phyloP scores from a whole-genome alignment of 1,140 invertebrate species.

The Octopus sinensis region DNA sequence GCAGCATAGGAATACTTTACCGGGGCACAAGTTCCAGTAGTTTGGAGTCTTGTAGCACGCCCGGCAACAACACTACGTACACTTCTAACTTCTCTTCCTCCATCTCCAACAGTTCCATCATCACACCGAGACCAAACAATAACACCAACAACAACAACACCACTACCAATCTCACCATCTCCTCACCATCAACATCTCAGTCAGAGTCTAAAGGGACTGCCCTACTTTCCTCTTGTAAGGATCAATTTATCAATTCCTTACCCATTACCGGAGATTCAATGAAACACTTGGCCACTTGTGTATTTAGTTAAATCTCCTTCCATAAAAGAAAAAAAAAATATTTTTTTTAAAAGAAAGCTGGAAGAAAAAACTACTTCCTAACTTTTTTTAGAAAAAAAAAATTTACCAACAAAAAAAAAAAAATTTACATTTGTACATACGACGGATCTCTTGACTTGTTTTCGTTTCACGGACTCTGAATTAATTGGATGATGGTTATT shows the following conservation, averaged over 20 bases:
- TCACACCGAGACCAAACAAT: slow-evolving; percentile 18
- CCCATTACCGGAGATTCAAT: slow-evolving; percentile 26
- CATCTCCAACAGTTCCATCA: slow-evolving; percentile 3
- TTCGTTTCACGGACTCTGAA: no score
- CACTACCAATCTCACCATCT: not conserved
- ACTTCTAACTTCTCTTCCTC: slow-evolving; percentile 5
- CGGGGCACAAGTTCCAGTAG: slow-evolving; percentile 11
- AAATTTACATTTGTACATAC: no score
- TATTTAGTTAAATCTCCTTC: slow-evolving; percentile 28
- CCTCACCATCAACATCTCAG: not conserved
- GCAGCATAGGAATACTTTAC: slow-evolving; percentile 68
- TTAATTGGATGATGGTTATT: no score
- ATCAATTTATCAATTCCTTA: slow-evolving; percentile 34
- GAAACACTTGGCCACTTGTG: slow-evolving; percentile 35
- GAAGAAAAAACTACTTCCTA: no score
- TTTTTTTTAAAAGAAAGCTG: no score
- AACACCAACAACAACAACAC: slow-evolving; percentile 21
- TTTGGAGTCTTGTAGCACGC: slow-evolving; percentile 7
- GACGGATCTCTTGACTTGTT: no score
- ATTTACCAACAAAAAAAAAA: no score
- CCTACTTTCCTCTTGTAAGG: slow-evolving; percentile 29
- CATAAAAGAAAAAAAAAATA: no score
- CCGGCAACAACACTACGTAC: not conserved
- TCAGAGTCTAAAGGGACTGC: slow-evolving; percentile 4
- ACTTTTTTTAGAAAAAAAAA: no score